Evolutionary conservation across 2,113 vertebrate species (phyloP).

Genomic region (Chrysochloris asiatica): DNA sequence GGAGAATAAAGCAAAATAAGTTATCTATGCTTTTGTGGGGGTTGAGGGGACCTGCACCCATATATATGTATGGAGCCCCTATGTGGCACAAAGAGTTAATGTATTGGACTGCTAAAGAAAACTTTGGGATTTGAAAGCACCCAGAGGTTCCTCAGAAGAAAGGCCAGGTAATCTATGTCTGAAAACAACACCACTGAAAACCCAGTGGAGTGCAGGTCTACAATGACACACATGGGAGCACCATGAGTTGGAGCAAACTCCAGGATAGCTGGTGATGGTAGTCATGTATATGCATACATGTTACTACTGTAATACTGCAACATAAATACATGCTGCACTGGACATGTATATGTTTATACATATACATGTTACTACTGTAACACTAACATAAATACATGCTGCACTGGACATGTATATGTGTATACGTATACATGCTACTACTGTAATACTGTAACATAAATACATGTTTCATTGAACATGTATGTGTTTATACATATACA

Average conservation of each 20-base stretch:
- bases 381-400: no score
- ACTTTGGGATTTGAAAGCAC: neutral
- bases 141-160: neutral
- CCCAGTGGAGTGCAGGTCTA: neutral
- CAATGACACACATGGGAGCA: neutral
- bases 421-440: no score
- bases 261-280: neutral
- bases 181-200: neutral
- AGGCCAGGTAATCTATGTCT: neutral
- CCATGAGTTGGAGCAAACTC: neutral
- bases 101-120: neutral
- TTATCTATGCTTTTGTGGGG: neutral
- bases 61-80: accelerated
- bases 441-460: no score
- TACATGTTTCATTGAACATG: no score
- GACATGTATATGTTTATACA: no score
- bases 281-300: no score
- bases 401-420: no score
- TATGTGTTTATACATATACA: no score
- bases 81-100: neutral
- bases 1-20: neutral
- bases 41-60: neutral
- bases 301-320: no score
- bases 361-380: no score
- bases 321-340: no score